Evolutionary conservation across 1,140 invertebrate genomes (phyloP).

Genomic region (Drosophila sp.): DNA sequence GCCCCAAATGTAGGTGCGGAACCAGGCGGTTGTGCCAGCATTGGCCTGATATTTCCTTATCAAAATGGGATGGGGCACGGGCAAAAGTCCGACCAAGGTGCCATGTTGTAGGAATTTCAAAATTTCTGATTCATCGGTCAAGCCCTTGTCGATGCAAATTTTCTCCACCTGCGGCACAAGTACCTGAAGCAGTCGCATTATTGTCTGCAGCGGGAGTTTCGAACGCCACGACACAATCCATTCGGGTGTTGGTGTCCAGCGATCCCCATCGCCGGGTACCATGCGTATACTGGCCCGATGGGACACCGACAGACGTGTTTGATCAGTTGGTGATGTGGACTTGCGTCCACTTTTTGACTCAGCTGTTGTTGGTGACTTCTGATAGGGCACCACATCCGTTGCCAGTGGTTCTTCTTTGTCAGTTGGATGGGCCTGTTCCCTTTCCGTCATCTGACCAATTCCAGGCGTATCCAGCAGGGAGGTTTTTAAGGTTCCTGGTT

Average conservation of each 20-base stretch:
- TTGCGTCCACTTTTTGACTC: constrained; percentile 45
- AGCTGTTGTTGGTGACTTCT: constrained; percentile 47
- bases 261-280: constrained; percentile 65
- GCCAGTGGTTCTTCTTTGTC: constrained; percentile 47
- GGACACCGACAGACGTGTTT: constrained; percentile 75
- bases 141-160: constrained; percentile 99
- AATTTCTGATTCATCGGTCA: constrained; percentile 99
- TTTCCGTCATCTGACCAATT: constrained; percentile 95
- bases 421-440: constrained; percentile 92
- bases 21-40: constrained; percentile 98
- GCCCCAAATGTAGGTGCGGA: constrained; percentile 99
- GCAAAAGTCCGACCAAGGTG: constrained; percentile 97
- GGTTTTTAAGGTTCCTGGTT: constrained; percentile 95
- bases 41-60: constrained; percentile 99
- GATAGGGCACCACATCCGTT: constrained; percentile 51
- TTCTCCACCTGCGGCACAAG: constrained; percentile 99
- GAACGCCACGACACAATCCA: constrained; percentile 99
- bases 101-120: constrained; percentile 99
- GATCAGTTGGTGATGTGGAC: constrained; percentile 61
- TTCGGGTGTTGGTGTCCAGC: constrained; percentile 94
- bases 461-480: constrained; percentile 94
- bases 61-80: constrained; percentile 99
- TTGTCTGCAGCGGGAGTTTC: constrained; percentile 98
- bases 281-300: constrained; percentile 80
- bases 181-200: constrained; percentile 99